Percentiles rank a stretch among this genome's conserved stretches.
phyloP scores from a whole-genome alignment of 2,113 vertebrate species.

The Falco punctatus region DNA sequence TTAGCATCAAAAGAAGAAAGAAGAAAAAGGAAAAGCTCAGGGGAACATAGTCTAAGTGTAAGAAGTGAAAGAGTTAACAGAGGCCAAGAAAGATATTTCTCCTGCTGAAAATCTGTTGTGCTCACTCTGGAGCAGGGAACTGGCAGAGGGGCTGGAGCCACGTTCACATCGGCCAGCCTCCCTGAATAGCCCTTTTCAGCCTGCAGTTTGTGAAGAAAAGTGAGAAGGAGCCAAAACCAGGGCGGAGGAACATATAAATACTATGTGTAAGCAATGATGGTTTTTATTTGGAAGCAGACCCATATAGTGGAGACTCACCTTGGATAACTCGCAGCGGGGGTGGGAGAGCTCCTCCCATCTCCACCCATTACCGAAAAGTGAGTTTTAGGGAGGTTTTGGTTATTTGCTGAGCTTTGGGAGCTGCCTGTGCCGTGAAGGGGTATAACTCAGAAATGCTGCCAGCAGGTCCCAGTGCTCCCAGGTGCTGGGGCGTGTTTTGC shows the following conservation, averaged over 20 bases:
- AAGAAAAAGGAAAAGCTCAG: background rate
- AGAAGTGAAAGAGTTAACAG: slow-evolving; percentile 7
- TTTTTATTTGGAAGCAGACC: slow-evolving; percentile 28
- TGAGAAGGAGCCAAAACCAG: slow-evolving; percentile 21
- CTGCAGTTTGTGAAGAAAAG: slow-evolving; percentile 25
- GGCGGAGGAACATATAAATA: slow-evolving; percentile 49
- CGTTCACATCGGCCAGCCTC: fast-evolving
- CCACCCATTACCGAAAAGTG: background rate
- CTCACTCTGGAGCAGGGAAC: background rate
- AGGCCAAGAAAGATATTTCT: slow-evolving; percentile 19
- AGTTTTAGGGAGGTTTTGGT: background rate
- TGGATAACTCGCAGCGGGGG: background rate
- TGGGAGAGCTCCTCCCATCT: background rate
- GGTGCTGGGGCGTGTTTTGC: background rate
- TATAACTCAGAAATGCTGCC: background rate
- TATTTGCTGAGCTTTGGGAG: background rate
- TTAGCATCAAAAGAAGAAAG: background rate
- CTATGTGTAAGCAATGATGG: slow-evolving; percentile 10
- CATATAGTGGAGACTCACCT: background rate
- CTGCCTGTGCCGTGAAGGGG: background rate
- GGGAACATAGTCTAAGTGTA: background rate
- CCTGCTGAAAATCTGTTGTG: slow-evolving; percentile 8
- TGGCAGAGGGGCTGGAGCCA: background rate
- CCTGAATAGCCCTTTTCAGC: slow-evolving; percentile 68
- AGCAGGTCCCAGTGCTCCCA: background rate